Percentiles rank a stretch among this genome's conserved stretches.
Conservation (phyloP, 2,797 vertebrate species). For the Bovichtus variegatus region DNA sequence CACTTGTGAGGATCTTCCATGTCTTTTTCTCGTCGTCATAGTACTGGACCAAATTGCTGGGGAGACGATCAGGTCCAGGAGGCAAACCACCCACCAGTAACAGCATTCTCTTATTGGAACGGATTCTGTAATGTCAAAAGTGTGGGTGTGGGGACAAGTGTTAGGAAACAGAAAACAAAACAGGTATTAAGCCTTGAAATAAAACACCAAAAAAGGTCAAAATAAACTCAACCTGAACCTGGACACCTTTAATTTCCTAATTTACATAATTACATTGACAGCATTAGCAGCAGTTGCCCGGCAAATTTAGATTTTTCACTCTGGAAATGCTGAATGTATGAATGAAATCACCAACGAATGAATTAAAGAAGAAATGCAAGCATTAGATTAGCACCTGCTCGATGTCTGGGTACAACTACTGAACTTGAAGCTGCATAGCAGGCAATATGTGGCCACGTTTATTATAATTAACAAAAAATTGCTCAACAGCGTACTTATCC, state of each 20-base stretch:
- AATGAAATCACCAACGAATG: conserved; percentile 32
- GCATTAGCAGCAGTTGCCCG: background rate
- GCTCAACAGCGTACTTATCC: conserved; percentile 44
- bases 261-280: conserved; percentile 25
- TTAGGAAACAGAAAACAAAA: conserved; percentile 53
- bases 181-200: conserved; percentile 47
- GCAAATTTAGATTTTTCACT: conserved; percentile 29
- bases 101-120: conserved; percentile 99
- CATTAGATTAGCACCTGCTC: conserved; percentile 30
- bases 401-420: conserved; percentile 11
- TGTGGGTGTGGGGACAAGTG: conserved; percentile 52
- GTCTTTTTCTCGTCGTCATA: conserved; percentile 99
- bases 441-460: conserved; percentile 36
- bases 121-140: conserved; percentile 92
- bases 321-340: conserved; percentile 10
- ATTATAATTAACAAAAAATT: conserved; percentile 62
- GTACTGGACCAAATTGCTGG: conserved; percentile 99
- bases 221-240: conserved; percentile 22
- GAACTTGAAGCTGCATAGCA: conserved; percentile 40
- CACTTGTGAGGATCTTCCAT: conserved; percentile 99
- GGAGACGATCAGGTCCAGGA: conserved; percentile 98
- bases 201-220: conserved; percentile 40
- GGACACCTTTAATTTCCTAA: conserved; percentile 28
- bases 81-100: conserved; percentile 98
- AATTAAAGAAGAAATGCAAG: conserved; percentile 37